Conservation (phyloP, 64 coral and sea anemone genomes). For the Montipora foliosa region DNA sequence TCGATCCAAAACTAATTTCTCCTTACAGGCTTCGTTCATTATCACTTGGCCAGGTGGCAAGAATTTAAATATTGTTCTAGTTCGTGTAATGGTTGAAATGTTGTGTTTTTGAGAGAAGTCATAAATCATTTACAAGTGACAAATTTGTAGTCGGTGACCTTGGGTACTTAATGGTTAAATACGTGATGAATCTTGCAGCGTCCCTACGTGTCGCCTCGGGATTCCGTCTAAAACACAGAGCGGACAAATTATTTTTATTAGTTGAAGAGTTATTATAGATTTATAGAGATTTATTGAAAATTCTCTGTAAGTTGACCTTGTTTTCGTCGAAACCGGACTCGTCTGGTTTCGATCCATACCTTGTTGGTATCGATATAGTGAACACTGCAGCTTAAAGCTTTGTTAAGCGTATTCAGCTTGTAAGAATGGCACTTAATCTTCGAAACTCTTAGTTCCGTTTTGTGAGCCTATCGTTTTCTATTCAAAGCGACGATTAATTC, state of each 20-base stretch:
- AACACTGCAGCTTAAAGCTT: constrained; percentile 18
- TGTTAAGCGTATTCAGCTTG: constrained; percentile 18
- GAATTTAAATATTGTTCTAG: neutral
- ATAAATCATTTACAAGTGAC: neutral
- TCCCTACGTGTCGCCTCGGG: neutral
- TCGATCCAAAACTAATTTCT: constrained; percentile 13
- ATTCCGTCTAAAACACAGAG: neutral
- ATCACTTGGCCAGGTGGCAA: neutral
- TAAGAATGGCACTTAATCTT: constrained; percentile 52
- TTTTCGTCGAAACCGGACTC: neutral
- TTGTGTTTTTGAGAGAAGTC: too few relatives aligned
- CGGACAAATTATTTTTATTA: too few relatives aligned
- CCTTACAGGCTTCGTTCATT: neutral
- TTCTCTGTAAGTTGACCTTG: neutral
- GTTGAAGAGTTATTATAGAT: too few relatives aligned
- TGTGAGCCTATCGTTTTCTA: constrained; percentile 16
- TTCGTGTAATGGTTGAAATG: neutral
- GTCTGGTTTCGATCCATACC: neutral
- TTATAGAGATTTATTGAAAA: neutral
- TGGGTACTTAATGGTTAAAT: neutral
- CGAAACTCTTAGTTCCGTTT: constrained; percentile 35
- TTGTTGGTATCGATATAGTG: constrained; percentile 23
- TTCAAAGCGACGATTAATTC: constrained; percentile 46
- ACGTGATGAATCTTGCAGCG: neutral
- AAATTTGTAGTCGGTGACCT: neutral